phyloP scores from a whole-genome alignment of 2,888 invertebrate genomes.

The Carterocephalus palaemon region DNA sequence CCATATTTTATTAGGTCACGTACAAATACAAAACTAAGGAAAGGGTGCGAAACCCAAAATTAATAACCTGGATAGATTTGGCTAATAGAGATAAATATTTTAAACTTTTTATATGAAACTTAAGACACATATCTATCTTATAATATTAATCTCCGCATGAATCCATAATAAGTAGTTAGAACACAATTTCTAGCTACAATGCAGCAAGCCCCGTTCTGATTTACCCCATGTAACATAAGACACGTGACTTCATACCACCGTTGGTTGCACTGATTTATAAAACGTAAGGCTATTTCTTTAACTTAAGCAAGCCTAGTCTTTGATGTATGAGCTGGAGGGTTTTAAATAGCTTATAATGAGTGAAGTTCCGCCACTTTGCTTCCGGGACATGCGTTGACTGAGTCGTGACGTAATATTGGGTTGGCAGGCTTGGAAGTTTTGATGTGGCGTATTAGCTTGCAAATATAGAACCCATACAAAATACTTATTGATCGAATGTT shows the following conservation, averaged over 20 bases:
- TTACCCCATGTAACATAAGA: slow-evolving; percentile 52
- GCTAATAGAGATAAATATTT: too few relatives aligned
- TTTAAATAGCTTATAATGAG: slow-evolving; percentile 5
- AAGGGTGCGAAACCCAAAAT: too few relatives aligned
- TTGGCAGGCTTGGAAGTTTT: slow-evolving; percentile 63
- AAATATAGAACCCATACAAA: slow-evolving; percentile 77
- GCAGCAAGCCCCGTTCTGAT: slow-evolving; percentile 48
- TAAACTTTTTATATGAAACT: too few relatives aligned
- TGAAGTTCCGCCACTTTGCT: slow-evolving; percentile 1
- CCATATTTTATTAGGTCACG: too few relatives aligned
- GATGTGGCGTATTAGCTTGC: slow-evolving; percentile 74
- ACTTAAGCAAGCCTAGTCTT: not conserved
- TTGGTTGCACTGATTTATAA: slow-evolving; percentile 37
- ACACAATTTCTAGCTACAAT: slow-evolving; percentile 38
- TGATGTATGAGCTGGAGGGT: not conserved
- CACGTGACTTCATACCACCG: slow-evolving; percentile 51
- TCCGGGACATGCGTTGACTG: slow-evolving; percentile 5
- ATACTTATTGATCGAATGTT: slow-evolving; percentile 76
- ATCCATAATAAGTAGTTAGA: slow-evolving; percentile 32
- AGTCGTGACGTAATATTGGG: slow-evolving; percentile 59
- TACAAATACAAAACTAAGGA: too few relatives aligned
- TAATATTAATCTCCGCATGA: slow-evolving; percentile 2
- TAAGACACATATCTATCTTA: too few relatives aligned
- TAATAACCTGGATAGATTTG: too few relatives aligned
- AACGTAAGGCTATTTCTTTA: slow-evolving; percentile 11